Evolutionary conservation across 92 coral and sea anemone species (phyloP).

Genomic region (Zoanthus sociatus): DNA sequence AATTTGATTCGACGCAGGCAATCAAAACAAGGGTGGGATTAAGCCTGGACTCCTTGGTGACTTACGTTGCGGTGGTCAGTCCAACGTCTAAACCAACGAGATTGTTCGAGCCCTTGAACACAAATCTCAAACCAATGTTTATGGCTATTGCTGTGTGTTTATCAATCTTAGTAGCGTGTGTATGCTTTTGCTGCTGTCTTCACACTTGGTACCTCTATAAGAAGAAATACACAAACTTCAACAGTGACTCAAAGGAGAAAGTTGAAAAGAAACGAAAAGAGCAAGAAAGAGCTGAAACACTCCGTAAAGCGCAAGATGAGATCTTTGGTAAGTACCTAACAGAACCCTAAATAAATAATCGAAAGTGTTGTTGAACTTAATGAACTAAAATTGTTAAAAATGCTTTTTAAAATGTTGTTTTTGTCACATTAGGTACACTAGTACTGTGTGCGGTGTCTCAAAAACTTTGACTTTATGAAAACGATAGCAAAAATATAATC

Average conservation of each 20-base stretch:
- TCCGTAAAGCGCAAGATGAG: slow-evolving; percentile 16
- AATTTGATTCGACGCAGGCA: neutral
- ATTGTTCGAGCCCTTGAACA: slow-evolving; percentile 20
- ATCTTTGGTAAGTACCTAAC: slow-evolving; percentile 8
- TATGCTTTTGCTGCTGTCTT: slow-evolving; percentile 53
- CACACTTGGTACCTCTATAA: slow-evolving; percentile 56
- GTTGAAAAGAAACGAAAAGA: slow-evolving; percentile 47
- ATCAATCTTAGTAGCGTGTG: slow-evolving; percentile 14
- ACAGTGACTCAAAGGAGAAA: slow-evolving; percentile 43
- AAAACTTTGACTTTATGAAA: no score
- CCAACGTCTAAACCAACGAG: slow-evolving; percentile 40
- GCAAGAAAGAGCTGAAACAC: neutral
- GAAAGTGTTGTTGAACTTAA: no score
- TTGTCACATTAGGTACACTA: no score
- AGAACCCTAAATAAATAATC: no score
- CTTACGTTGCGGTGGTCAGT: slow-evolving; percentile 15
- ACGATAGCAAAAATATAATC: no score
- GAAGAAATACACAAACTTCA: slow-evolving; percentile 52
- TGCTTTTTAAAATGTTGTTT: no score
- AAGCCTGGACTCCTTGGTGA: slow-evolving; percentile 21
- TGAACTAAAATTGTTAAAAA: no score
- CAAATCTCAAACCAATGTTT: slow-evolving; percentile 49
- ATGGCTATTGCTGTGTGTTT: slow-evolving; percentile 47
- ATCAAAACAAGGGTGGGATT: slow-evolving; percentile 3
- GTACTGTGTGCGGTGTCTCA: no score